Conservation (phyloP, 2,888 invertebrate genomes). For the Aspidiotus destructor region DNA sequence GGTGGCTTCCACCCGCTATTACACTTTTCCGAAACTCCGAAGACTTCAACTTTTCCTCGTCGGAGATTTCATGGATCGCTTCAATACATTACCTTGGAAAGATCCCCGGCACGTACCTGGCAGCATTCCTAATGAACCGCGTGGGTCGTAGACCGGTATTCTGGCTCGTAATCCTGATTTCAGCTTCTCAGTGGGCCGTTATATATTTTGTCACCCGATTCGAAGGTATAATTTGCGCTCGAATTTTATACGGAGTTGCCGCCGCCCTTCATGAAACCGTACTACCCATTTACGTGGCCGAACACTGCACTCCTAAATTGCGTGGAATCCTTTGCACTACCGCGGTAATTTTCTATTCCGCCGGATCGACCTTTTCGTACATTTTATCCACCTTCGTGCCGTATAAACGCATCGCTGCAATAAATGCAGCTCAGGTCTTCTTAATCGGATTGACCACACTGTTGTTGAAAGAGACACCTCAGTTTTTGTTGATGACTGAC, state of each 20-base stretch:
- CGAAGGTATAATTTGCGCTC: neutral
- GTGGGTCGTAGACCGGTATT: constrained; percentile 15
- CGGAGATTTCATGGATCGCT: constrained; percentile 5
- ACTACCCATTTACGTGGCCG: too few species aligned
- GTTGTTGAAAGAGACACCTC: too few species aligned
- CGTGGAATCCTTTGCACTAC: too few species aligned
- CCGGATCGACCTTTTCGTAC: too few species aligned
- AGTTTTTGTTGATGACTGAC: too few species aligned
- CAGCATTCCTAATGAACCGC: constrained; percentile 2
- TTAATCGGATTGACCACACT: too few species aligned
- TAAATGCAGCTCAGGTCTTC: neutral
- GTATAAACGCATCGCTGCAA: constrained; percentile 1
- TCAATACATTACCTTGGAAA: constrained; percentile 7
- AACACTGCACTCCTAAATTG: too few species aligned
- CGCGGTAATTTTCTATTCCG: too few species aligned
- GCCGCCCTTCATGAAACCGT: neutral
- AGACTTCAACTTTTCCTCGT: too few species aligned
- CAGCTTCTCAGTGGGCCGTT: neutral
- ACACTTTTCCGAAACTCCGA: too few species aligned
- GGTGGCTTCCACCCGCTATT: too few species aligned
- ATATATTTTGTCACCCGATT: constrained; percentile 9
- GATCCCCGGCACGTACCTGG: constrained; percentile 1
- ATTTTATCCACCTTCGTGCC: neutral
- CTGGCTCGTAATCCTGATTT: neutral
- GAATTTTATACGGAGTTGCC: neutral